Evolutionary conservation across 2,113 vertebrate genomes (phyloP).

Genomic region (Mesitornis unicolor): DNA sequence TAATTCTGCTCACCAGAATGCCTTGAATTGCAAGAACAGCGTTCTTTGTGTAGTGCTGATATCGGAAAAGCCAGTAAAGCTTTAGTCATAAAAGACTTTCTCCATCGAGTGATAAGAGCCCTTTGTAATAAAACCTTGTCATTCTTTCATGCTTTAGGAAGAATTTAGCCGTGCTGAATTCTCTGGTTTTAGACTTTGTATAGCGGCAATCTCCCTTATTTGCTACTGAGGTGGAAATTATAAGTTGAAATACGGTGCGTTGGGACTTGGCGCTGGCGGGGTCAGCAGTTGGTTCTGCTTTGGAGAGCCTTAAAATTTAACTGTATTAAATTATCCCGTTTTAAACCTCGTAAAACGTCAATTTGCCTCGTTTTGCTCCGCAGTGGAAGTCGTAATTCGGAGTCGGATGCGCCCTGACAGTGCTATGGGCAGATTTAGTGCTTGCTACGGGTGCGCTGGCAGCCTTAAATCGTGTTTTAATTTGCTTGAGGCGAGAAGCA

Average conservation of each 20-base stretch:
- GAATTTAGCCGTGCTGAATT: background rate
- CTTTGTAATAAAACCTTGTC: background rate
- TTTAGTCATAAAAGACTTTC: background rate
- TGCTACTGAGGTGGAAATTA: background rate
- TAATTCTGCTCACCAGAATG: background rate
- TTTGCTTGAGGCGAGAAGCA: too few species aligned
- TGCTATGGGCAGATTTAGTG: rapidly evolving
- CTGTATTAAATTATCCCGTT: background rate
- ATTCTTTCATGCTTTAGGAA: background rate
- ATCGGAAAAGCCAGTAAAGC: background rate
- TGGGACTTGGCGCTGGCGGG: background rate
- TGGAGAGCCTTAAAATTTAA: background rate
- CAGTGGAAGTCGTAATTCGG: background rate
- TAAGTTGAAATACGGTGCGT: background rate
- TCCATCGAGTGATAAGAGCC: background rate
- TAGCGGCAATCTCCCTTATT: background rate
- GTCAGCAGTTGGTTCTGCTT: background rate
- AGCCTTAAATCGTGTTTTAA: background rate
- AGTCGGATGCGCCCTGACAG: rapidly evolving
- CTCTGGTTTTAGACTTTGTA: background rate
- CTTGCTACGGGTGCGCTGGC: rapidly evolving
- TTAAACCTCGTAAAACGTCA: background rate
- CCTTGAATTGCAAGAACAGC: background rate
- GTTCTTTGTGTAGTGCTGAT: background rate
- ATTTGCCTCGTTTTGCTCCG: background rate